phyloP scores from a whole-genome alignment of 2,113 vertebrate genomes.

The Myodes glareolus region DNA sequence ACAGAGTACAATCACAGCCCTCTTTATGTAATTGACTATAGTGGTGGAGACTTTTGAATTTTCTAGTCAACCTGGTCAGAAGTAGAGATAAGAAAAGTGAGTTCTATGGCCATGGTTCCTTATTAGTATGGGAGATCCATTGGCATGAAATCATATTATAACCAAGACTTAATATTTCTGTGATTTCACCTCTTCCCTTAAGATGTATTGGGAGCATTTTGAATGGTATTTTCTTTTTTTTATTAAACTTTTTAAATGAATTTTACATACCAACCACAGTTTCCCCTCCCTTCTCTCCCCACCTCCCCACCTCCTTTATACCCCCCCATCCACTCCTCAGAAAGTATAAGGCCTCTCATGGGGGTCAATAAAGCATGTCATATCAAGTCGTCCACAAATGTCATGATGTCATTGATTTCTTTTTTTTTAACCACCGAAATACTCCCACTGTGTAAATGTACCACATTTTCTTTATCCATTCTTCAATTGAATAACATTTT shows the following conservation, averaged over 20 bases:
- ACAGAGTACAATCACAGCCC: neutral
- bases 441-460: too few relatives aligned
- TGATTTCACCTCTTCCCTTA: neutral
- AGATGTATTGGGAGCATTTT: neutral
- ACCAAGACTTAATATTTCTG: conserved; percentile 3
- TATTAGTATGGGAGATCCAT: neutral
- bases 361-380: too few relatives aligned
- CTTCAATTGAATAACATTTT: neutral
- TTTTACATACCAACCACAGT: too few relatives aligned
- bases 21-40: neutral
- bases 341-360: too few relatives aligned
- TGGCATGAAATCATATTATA: neutral
- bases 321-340: too few relatives aligned
- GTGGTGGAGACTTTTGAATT: neutral
- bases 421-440: too few relatives aligned
- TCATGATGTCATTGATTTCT: too few relatives aligned
- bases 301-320: too few relatives aligned
- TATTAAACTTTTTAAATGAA: too few relatives aligned
- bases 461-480: too few relatives aligned
- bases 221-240: neutral
- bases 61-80: neutral
- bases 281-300: too few relatives aligned
- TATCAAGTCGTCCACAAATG: too few relatives aligned
- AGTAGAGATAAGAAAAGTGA: neutral
- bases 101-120: neutral